phyloP scores from a whole-genome alignment of 1,140 invertebrate species.

The Geopemphigus sp. region DNA sequence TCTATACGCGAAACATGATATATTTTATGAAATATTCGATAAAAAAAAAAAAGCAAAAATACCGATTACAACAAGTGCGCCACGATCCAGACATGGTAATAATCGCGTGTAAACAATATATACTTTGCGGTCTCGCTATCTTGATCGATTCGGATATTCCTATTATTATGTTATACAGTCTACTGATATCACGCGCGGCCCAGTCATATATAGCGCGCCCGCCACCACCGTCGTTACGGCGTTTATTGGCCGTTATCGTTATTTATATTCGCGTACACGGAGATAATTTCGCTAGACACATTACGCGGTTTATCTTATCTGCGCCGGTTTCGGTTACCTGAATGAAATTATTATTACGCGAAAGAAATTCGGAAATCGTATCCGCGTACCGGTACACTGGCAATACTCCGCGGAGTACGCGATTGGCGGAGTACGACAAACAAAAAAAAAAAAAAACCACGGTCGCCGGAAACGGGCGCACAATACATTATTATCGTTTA shows the following conservation, averaged over 20 bases:
- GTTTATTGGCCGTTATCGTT: too few species aligned
- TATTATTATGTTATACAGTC: too few species aligned
- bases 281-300: too few species aligned
- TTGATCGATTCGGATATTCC: constrained; percentile 32
- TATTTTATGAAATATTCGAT: constrained; percentile 39
- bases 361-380: neutral
- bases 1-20: too few species aligned
- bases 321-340: neutral
- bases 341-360: neutral
- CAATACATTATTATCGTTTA: too few species aligned
- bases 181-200: neutral
- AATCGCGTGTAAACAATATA: constrained; percentile 17
- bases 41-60: constrained; percentile 5
- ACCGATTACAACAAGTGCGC: constrained; percentile 22
- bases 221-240: too few species aligned
- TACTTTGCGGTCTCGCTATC: neutral
- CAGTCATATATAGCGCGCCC: too few species aligned
- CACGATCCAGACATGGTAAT: constrained; percentile 12
- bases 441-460: too few species aligned
- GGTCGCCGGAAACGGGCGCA: too few species aligned
- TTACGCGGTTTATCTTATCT: neutral
- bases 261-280: neutral
- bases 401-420: too few species aligned
- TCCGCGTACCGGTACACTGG: too few species aligned
- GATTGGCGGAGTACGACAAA: too few species aligned